Percentiles rank a stretch among this genome's conserved stretches.
phyloP scores from a whole-genome alignment of 2,888 invertebrate genomes.

The Spilarctia lutea region DNA sequence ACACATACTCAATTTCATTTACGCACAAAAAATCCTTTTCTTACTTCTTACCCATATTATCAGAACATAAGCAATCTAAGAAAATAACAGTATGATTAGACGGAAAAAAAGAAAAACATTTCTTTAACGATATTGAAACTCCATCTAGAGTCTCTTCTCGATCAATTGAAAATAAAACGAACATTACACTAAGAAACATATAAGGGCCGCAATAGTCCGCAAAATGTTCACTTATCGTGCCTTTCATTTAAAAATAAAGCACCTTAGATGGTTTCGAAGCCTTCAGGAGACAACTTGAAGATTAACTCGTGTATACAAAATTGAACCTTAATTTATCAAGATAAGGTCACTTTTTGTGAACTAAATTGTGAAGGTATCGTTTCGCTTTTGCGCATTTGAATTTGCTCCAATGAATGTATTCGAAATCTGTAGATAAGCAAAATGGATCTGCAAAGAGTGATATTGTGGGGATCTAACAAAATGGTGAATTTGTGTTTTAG shows the following conservation, averaged over 20 bases:
- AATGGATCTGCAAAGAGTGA: slow-evolving; percentile 49
- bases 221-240: slow-evolving; percentile 50
- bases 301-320: slow-evolving; percentile 22
- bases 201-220: slow-evolving; percentile 50
- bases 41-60: background rate
- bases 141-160: background rate
- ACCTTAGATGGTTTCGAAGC: slow-evolving; percentile 50
- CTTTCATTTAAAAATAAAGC: slow-evolving; percentile 57
- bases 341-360: slow-evolving; percentile 28
- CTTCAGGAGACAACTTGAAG: slow-evolving; percentile 43
- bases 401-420: slow-evolving; percentile 56
- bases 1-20: background rate
- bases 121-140: slow-evolving; percentile 13
- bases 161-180: slow-evolving; percentile 53
- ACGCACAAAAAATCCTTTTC: background rate
- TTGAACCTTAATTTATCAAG: slow-evolving; percentile 21
- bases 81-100: slow-evolving; percentile 6
- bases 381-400: slow-evolving; percentile 51
- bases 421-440: slow-evolving; percentile 54
- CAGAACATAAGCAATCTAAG: background rate
- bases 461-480: slow-evolving; percentile 41
- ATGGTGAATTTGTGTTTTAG: slow-evolving; percentile 37
- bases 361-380: slow-evolving; percentile 25
- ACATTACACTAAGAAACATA: slow-evolving; percentile 47
- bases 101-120: slow-evolving; percentile 1